Evolutionary conservation across 2,113 vertebrate genomes (phyloP).

Genomic region (Kobus ellipsiprymnus): DNA sequence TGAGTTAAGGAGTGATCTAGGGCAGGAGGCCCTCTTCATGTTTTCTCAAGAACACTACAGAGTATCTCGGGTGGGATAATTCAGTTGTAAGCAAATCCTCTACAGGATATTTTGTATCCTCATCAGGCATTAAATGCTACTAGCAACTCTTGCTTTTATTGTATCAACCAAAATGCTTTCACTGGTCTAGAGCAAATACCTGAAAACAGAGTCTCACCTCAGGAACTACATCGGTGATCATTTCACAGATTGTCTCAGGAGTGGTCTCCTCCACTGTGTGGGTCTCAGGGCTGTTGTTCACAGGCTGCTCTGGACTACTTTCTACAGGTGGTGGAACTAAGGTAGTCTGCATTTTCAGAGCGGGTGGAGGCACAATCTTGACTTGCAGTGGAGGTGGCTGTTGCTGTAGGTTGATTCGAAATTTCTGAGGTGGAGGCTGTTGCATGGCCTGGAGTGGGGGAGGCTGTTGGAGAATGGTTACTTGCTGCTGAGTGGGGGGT

Average conservation of each 20-base stretch:
- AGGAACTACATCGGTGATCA: constrained; percentile 77
- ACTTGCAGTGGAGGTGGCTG: constrained; percentile 89
- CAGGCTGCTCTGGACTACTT: constrained; percentile 57
- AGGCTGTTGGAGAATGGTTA: constrained; percentile 81
- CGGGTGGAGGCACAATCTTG: constrained; percentile 79
- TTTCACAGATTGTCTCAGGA: constrained; percentile 74
- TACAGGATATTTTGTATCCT: not conserved
- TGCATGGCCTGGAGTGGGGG: constrained; percentile 80
- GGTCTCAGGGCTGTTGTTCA: constrained; percentile 57
- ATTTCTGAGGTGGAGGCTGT: constrained; percentile 85
- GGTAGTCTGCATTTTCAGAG: constrained; percentile 79
- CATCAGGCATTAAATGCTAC: not conserved
- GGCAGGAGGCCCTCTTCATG: not conserved
- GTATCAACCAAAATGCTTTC: not conserved
- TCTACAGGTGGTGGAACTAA: constrained; percentile 69
- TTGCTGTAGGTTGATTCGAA: constrained; percentile 76
- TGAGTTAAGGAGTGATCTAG: not conserved
- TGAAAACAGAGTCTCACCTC: constrained; percentile 67
- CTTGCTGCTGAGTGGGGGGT: constrained; percentile 88
- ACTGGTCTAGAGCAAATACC: not conserved
- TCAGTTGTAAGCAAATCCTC: not conserved
- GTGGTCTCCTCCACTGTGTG: constrained; percentile 68
- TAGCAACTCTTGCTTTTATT: not conserved
- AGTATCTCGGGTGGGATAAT: not conserved
- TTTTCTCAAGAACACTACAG: not conserved